These are phyloP conservation scores for Anthopleura xanthogrammica DNA, from an alignment of 92 coral and sea anemone species.

Conservation along the genomic window DNA sequence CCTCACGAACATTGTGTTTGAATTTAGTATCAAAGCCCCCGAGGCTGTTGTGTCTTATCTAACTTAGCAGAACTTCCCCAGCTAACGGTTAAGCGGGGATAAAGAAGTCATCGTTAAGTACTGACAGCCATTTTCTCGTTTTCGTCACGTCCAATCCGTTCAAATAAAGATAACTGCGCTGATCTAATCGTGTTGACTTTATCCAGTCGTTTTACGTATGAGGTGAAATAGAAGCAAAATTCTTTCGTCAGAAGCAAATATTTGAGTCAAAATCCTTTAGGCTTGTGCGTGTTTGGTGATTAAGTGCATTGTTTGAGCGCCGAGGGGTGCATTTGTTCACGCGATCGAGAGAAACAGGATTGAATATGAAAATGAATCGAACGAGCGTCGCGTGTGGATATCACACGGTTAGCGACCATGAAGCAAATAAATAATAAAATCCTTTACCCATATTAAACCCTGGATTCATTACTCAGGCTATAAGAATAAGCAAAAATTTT, in stretches of 20 bases:
- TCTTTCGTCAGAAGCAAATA: neutral
- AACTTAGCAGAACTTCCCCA: slow-evolving; percentile 6
- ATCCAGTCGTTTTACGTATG: neutral
- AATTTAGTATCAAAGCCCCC: neutral
- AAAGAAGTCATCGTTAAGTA: neutral
- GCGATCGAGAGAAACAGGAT: no score
- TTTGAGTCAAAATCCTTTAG: neutral
- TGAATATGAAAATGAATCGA: no score
- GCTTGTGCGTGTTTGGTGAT: neutral
- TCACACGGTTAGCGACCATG: no score
- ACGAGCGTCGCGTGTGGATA: no score
- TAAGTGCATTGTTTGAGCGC: neutral
- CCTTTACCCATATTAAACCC: neutral
- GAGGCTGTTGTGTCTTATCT: slow-evolving; percentile 2
- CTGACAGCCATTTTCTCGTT: slow-evolving; percentile 12
- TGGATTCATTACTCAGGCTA: no score
- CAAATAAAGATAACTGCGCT: slow-evolving; percentile 26
- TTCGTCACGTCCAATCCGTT: slow-evolving; percentile 13
- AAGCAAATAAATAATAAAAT: neutral
- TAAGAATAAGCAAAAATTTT: no score
- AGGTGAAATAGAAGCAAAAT: neutral
- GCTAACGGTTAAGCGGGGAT: slow-evolving; percentile 26
- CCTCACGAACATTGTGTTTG: neutral
- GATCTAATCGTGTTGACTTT: slow-evolving; percentile 10
- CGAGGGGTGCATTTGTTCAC: neutral